Conservation (phyloP, 1,140 invertebrate species). For the Drosophila sechellia region DNA sequence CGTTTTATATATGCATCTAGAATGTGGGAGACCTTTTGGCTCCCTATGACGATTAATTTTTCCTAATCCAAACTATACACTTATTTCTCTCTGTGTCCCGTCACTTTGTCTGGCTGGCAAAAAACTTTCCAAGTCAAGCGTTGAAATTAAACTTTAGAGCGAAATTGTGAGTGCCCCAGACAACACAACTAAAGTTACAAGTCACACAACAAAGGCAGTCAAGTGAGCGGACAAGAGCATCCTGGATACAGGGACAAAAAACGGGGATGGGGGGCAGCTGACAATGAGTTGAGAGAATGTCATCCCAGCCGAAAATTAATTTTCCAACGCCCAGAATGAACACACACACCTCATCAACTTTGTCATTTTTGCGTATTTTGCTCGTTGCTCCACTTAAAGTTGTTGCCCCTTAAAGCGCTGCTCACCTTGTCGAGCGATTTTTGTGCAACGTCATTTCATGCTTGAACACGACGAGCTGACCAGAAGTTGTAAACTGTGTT, state of each 20-base stretch:
- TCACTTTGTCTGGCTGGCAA: constrained; percentile 26
- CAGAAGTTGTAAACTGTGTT: constrained; percentile 64
- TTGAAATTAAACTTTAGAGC: constrained; percentile 76
- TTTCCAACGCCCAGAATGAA: constrained; percentile 60
- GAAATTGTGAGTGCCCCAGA: constrained; percentile 55
- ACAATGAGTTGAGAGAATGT: constrained; percentile 37
- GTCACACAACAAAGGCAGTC: constrained; percentile 70
- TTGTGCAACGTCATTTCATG: constrained; percentile 70
- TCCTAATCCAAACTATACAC: too few species aligned
- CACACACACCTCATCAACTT: constrained; percentile 38
- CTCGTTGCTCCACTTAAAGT: constrained; percentile 65
- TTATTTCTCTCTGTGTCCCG: background rate
- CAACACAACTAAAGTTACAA: constrained; percentile 70
- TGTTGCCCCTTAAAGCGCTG: constrained; percentile 48
- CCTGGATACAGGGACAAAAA: background rate
- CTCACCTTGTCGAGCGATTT: constrained; percentile 30
- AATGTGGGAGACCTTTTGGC: too few species aligned
- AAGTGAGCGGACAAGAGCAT: constrained; percentile 2
- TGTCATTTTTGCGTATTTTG: constrained; percentile 47
- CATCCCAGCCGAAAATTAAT: constrained; percentile 71
- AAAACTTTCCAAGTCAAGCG: constrained; percentile 76
- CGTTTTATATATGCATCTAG: too few species aligned
- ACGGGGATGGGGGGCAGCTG: constrained; percentile 16
- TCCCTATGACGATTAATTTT: too few species aligned
- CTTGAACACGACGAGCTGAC: constrained; percentile 36